Percentiles rank a stretch among this genome's conserved stretches.
Conservation (phyloP, 2,113 vertebrate genomes). For the Coryphaenoides rupestris region DNA sequence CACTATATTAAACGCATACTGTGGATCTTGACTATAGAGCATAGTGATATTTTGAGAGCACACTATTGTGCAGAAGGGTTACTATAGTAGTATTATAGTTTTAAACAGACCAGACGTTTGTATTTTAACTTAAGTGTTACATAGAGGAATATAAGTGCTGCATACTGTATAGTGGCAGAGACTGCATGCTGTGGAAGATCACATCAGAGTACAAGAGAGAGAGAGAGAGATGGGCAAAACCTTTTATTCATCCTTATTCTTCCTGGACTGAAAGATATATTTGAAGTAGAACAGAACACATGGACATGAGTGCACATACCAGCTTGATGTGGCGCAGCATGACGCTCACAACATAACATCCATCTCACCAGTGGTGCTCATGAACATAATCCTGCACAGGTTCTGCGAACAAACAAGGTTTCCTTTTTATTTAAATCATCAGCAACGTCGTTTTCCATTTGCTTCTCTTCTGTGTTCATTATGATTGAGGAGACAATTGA, state of each 20-base stretch:
- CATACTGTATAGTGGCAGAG: conserved; percentile 19
- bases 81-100: conserved; percentile 32
- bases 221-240: conserved; percentile 21
- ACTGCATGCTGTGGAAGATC: conserved; percentile 45
- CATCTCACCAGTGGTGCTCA: too few relatives aligned
- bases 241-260: conserved; percentile 10
- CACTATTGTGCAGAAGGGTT: conserved; percentile 6
- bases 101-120: conserved; percentile 10
- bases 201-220: conserved; percentile 5
- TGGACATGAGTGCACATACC: conserved; percentile 4
- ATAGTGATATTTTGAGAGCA: neutral
- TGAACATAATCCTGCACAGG: too few relatives aligned
- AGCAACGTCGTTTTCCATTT: too few relatives aligned
- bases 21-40: conserved; percentile 12
- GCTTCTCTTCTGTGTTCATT: too few relatives aligned
- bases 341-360: neutral
- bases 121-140: conserved; percentile 41
- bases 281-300: conserved; percentile 14
- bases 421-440: too few relatives aligned
- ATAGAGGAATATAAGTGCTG: conserved; percentile 16
- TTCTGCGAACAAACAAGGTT: too few relatives aligned
- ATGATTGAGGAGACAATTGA: too few relatives aligned
- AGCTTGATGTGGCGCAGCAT: conserved; percentile 1
- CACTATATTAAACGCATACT: conserved; percentile 23
- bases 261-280: conserved; percentile 21